Evolutionary conservation across 2,888 invertebrate species (phyloP), one percentile per base, ranked within the genome.

Genomic region (Prosapia bicincta): DNA sequence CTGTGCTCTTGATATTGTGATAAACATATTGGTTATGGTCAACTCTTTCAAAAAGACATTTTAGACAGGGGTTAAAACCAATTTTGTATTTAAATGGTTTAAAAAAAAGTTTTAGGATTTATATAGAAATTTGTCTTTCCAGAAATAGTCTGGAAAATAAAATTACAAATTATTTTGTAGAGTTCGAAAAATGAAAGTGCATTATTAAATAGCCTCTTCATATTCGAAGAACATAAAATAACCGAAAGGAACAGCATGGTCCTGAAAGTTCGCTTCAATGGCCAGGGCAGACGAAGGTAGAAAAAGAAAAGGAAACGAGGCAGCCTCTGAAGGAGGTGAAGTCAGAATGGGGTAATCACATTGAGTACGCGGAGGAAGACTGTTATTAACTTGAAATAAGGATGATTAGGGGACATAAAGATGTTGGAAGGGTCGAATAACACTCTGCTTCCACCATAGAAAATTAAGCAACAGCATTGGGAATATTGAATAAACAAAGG

Each of bases 371-470:
- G 20, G 20, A 54, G 54, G 54, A 20, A 54, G 54, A 20, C 54
- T 74, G 74, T 74, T 74, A 74, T 74, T 74, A 74, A 69, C 69
- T 24, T 69, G 69, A 74, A 74, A 74, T 74, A 68, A 69, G 74
- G 74, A 38, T 68, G 68, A 74, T 69, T 69, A 43, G 32, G 23
- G 28, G 69, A 26, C 68, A 74, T 74, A 74, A 74, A 74, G 68
- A 74, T 69, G 54, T 54, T 54, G 54, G 54, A 9, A 7, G n/a
- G 38, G 38, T 6, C 15, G 10, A 6, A 15, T 6, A 54, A 54
- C 54, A 54, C 54, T 54, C 3, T n/a, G 54, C 20, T 20, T 20
- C 54, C 3, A n/a, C 20, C 3, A n/a, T 3, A 54, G 20, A 54
- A n/a, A n/a, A 54, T 54, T 54, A 20, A 38, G 38, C 38, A 38